phyloP scores from a whole-genome alignment of 2,888 invertebrate species.

The Rutpela maculata region DNA sequence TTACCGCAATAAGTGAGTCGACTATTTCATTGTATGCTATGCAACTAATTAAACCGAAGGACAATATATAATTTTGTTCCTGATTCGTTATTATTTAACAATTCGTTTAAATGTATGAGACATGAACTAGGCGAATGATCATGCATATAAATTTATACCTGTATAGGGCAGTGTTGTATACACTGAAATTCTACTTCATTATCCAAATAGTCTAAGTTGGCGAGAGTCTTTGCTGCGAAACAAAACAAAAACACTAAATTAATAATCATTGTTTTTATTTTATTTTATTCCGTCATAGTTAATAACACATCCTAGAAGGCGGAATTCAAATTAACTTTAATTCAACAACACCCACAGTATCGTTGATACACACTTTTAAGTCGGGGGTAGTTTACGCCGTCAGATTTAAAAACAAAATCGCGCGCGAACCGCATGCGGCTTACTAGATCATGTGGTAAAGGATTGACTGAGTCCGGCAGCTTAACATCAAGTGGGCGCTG shows the following conservation, averaged over 20 bases:
- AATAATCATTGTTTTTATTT: conserved; percentile 23
- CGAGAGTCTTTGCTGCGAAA: conserved; percentile 34
- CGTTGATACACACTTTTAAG: neutral
- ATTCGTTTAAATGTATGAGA: neutral
- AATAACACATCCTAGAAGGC: neutral
- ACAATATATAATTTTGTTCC: conserved; percentile 2
- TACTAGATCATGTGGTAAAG: conserved; percentile 28
- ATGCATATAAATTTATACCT: conserved; percentile 59
- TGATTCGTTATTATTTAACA: neutral
- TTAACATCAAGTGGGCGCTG: conserved; percentile 39
- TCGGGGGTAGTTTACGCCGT: conserved; percentile 2
- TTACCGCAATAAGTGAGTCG: neutral
- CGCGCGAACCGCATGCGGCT: conserved; percentile 20
- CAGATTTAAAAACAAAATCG: conserved; percentile 29
- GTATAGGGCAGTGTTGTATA: conserved; percentile 67
- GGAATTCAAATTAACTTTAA: neutral
- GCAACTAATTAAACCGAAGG: neutral
- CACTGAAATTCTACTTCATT: conserved; percentile 66
- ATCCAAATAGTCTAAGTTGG: conserved; percentile 50
- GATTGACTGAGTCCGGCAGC: conserved; percentile 40
- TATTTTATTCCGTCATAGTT: conserved; percentile 11
- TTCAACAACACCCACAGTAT: conserved; percentile 7
- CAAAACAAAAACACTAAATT: conserved; percentile 34
- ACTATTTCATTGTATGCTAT: neutral
- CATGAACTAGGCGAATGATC: neutral